Evolutionary conservation across 30 jellyfish, hydroid and myxozoan species (phyloP).

Genomic region (Hydractinia symbiolongicarpus): DNA sequence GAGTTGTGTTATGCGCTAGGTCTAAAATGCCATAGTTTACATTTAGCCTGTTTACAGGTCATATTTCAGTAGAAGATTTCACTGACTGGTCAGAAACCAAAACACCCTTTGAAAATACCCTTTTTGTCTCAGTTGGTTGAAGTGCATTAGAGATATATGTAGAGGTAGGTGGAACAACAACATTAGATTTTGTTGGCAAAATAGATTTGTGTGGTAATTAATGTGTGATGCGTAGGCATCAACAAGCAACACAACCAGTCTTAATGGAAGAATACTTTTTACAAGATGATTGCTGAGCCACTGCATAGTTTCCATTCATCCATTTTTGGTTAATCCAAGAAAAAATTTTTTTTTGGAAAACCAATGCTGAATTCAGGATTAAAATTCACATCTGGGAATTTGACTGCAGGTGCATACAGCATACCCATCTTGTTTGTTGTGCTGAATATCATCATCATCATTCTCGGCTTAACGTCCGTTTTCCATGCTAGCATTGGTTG

Average conservation of each 20-base stretch:
- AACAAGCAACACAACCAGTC: constrained; percentile 28
- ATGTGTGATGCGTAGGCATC: constrained; percentile 42
- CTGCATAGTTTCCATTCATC: constrained; percentile 46
- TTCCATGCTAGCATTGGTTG: too few species aligned
- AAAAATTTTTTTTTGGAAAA: constrained; percentile 23
- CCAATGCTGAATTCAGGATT: constrained; percentile 40
- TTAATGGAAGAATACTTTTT: constrained; percentile 23
- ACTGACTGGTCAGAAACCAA: too few species aligned
- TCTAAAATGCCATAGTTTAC: too few species aligned
- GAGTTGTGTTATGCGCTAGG: too few species aligned
- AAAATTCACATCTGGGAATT: constrained; percentile 15
- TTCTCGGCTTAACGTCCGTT: too few species aligned
- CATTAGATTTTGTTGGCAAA: constrained; percentile 26
- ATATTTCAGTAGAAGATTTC: too few species aligned
- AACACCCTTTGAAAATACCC: too few species aligned
- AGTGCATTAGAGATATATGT: constrained; percentile 37
- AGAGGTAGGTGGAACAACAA: constrained; percentile 35
- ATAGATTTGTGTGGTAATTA: constrained; percentile 29
- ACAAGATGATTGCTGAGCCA: constrained; percentile 33
- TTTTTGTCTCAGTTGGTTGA: constrained; percentile 36
- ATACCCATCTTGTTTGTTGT: constrained; percentile 30
- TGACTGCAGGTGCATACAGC: constrained; percentile 25
- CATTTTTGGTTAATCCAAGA: constrained; percentile 29
- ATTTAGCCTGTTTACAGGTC: too few species aligned
- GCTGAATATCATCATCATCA: constrained; percentile 21